These are phyloP conservation scores for Limonius californicus DNA, from an alignment of 1,140 invertebrate genomes.

Conservation along the genomic window DNA sequence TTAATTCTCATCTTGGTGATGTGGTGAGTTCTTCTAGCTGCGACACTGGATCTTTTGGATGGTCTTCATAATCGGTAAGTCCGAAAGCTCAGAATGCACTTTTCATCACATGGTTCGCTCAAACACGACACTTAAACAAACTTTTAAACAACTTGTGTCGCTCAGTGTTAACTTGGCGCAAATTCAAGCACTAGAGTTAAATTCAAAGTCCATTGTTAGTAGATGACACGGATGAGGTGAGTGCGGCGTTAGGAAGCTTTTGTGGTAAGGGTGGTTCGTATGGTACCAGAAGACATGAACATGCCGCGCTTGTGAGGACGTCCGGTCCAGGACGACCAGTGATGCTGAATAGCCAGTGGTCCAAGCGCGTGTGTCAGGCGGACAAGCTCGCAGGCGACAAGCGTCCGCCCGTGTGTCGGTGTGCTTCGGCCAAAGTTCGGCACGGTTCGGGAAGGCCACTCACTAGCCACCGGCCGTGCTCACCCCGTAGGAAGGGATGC, in stretches of 20 bases:
- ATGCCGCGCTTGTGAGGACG: conserved; percentile 19
- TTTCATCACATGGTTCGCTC: background rate
- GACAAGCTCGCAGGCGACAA: conserved; percentile 39
- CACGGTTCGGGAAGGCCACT: conserved; percentile 39
- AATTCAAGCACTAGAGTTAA: background rate
- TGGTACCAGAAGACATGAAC: background rate
- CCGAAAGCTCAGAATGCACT: background rate
- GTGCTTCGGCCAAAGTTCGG: conserved; percentile 31
- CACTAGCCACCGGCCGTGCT: conserved; percentile 45
- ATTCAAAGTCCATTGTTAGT: background rate
- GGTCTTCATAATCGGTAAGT: background rate
- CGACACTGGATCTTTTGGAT: background rate
- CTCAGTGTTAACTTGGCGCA: background rate
- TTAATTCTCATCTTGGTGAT: conserved; percentile 86
- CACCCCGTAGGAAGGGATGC: conserved; percentile 41
- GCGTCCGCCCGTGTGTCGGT: conserved; percentile 35
- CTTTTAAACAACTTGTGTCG: background rate
- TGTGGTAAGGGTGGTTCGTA: background rate
- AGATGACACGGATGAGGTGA: background rate
- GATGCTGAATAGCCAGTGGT: conserved; percentile 47
- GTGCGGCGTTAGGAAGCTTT: background rate
- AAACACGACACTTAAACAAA: background rate
- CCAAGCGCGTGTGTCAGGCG: conserved; percentile 45
- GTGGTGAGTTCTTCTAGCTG: background rate
- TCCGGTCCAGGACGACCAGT: conserved; percentile 36